Percentiles rank a stretch among this genome's conserved stretches.
Conservation (phyloP, 2,888 invertebrate species). For the Perdita meconis region DNA sequence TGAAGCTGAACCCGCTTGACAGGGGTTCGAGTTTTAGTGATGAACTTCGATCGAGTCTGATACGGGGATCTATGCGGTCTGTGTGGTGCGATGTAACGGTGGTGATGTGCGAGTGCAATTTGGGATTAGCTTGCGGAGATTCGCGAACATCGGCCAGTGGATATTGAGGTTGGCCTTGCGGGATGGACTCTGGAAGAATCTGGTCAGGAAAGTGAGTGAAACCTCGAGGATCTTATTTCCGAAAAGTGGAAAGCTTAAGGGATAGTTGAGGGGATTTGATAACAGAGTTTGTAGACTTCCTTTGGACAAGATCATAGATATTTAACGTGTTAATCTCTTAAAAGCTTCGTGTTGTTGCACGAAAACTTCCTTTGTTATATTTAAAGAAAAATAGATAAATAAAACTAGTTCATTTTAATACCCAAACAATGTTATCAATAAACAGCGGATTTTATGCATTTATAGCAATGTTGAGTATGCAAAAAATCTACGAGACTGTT, state of each 20-base stretch:
- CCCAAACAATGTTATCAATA: no score
- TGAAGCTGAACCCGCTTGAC: not conserved
- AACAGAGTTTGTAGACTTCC: no score
- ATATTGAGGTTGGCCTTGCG: not conserved
- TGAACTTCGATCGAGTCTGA: not conserved
- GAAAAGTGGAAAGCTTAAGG: not conserved
- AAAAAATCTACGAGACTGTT: no score
- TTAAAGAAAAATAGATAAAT: no score
- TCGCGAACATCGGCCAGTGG: slow-evolving; percentile 5
- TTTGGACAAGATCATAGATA: no score
- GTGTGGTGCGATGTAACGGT: slow-evolving; percentile 11
- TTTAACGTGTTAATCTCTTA: no score
- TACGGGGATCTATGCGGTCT: not conserved
- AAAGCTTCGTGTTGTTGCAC: no score
- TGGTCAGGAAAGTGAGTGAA: slow-evolving; percentile 32
- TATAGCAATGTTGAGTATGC: no score
- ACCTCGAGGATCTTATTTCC: not conserved
- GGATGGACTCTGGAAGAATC: not conserved
- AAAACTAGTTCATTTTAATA: no score
- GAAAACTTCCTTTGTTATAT: no score
- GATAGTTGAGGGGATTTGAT: not conserved
- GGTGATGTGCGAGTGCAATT: slow-evolving; percentile 25
- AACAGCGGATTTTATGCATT: no score
- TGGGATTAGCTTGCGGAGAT: not conserved
- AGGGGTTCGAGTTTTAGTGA: not conserved